A percentile compares a stretch with the other conserved stretches of the same genome.
Conservation (phyloP, 2,797 vertebrate genomes). For the Sebastiscus albofasciatus region DNA sequence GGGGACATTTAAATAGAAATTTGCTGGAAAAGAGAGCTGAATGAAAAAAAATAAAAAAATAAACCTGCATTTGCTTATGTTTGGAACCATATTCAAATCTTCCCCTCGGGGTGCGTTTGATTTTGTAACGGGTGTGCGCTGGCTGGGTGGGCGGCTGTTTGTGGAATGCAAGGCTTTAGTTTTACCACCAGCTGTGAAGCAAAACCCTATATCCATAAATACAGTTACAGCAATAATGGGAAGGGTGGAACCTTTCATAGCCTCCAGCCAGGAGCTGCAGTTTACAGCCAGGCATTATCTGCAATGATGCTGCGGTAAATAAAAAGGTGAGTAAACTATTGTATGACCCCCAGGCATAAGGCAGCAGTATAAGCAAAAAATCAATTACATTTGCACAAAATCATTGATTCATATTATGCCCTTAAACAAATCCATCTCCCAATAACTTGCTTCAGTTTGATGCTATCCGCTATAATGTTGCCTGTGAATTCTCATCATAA, state of each 20-base stretch:
- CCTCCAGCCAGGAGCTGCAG: slow-evolving; percentile 37
- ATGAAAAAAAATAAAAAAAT: not conserved
- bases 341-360: slow-evolving; percentile 39
- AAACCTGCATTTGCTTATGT: slow-evolving; percentile 21
- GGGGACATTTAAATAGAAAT: not conserved
- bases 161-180: slow-evolving; percentile 27
- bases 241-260: slow-evolving; percentile 33
- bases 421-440: slow-evolving; percentile 25
- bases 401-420: slow-evolving; percentile 36
- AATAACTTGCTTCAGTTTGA: slow-evolving; percentile 19
- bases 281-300: slow-evolving; percentile 61
- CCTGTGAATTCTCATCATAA: slow-evolving; percentile 46
- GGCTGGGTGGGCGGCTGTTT: slow-evolving; percentile 41
- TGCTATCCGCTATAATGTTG: slow-evolving; percentile 18
- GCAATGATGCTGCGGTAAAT: slow-evolving; percentile 54
- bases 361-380: slow-evolving; percentile 50
- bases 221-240: slow-evolving; percentile 40
- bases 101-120: slow-evolving; percentile 43
- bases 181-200: slow-evolving; percentile 32
- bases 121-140: slow-evolving; percentile 36
- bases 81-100: slow-evolving; percentile 28
- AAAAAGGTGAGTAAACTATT: slow-evolving; percentile 57
- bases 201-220: slow-evolving; percentile 57
- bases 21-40: not conserved
- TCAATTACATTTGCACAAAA: slow-evolving; percentile 55